Evolutionary conservation across 1,140 invertebrate species (phyloP).

Genomic region (Drosophila saltans): DNA sequence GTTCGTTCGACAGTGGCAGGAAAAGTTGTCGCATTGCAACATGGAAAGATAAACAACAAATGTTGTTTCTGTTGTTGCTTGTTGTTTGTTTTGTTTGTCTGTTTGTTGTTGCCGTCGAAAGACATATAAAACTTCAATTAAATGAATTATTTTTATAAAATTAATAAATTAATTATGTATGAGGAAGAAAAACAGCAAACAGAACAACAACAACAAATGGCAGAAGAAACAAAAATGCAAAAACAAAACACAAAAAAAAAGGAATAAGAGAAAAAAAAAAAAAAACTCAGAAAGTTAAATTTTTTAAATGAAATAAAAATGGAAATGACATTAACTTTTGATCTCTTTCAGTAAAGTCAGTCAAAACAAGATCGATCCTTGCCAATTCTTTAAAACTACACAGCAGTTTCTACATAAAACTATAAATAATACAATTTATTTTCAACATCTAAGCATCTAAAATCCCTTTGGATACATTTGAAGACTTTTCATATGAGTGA

Average conservation of each 20-base stretch:
- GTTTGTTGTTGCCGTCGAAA: conserved; percentile 34
- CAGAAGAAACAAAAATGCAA: background rate
- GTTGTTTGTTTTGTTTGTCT: conserved; percentile 10
- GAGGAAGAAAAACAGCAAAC: conserved; percentile 18
- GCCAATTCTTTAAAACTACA: too few species aligned
- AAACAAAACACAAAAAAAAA: too few species aligned
- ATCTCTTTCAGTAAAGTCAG: background rate
- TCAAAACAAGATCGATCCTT: too few species aligned
- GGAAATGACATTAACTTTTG: conserved; percentile 12
- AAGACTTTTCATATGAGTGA: too few species aligned
- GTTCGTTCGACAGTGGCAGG: background rate
- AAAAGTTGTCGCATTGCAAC: conserved; percentile 29
- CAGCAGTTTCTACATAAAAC: too few species aligned
- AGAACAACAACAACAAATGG: conserved; percentile 17
- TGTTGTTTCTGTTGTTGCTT: background rate
- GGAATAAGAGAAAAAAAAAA: too few species aligned
- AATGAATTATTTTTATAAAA: conserved; percentile 62
- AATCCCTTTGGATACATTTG: too few species aligned
- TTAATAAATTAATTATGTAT: conserved; percentile 65
- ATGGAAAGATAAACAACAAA: conserved; percentile 43
- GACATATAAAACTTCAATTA: conserved; percentile 62
- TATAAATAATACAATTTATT: too few species aligned
- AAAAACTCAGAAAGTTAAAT: background rate
- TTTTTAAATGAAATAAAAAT: conserved; percentile 6
- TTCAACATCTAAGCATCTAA: too few species aligned